Evolutionary conservation across 2,888 invertebrate species (phyloP), one percentile per base, ranked within the genome.

Genomic region (Julus scandinavius): DNA sequence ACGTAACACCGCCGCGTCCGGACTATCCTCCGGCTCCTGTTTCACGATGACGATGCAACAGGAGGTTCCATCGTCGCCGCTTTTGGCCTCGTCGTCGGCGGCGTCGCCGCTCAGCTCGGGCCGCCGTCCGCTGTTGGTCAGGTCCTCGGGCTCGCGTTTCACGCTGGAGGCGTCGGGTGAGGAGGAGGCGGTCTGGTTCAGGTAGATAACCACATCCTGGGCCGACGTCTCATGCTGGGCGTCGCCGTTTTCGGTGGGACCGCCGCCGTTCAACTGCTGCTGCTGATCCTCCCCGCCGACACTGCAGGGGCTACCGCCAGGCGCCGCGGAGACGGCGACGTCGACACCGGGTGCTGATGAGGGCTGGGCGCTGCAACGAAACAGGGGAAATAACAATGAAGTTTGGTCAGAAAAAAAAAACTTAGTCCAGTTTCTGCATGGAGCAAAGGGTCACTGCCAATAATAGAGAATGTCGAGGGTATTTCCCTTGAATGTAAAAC

Each of bases 81-180:
- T 88, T 1, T 87, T 88, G 85, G 87, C 90, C 88, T 89, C 87
- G 87, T 90, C 89, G 85, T 89, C 90, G 20, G 80, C 89, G 89
- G 88, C 88, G 87, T 58, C 87, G 45, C 88, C 88, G 88, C 88
- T 88, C 89, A 87, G 63, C 90, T 88, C 41, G 29, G 72, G 84
- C 45, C 72, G 83, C 49, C 50, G 84, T 80, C 85, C 80, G 87
- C 58, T 45, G 54, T 85, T 88, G 49, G 89, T 96, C 91, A 96
- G 94, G 93, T 96, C 96, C 93, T 96, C 96, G 91, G 96, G 96
- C 93, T 96, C 96, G 92, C 96, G 94, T 93, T 96, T 96, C 45
- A 85, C 85, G 49, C 41, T 11, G 20, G 95, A 95, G 94, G 94
- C 94, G 29, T 20, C 87, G 6, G 87, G 58, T 9, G 87, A 38